Percentiles rank a stretch among this genome's conserved stretches.
These are phyloP conservation scores for Idris sp. DNA, from an alignment of 1,140 invertebrate genomes.

Conservation along the genomic window DNA sequence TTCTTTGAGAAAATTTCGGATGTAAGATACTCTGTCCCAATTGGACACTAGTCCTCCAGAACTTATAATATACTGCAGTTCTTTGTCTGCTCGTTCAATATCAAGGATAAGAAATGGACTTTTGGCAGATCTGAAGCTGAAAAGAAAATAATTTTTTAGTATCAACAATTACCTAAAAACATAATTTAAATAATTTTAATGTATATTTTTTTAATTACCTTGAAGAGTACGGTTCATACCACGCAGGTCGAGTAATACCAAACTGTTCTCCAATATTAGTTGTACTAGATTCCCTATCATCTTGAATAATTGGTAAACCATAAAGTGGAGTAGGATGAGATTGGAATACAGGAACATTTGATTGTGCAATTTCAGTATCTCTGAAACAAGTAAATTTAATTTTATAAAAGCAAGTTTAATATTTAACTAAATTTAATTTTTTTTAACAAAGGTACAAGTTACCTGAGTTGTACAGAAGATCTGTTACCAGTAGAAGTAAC, in stretches of 20 bases:
- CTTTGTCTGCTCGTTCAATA: slow-evolving; percentile 79
- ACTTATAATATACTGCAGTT: slow-evolving; percentile 79
- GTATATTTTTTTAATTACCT: no score
- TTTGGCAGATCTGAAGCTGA: slow-evolving; percentile 77
- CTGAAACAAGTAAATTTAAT: slow-evolving; percentile 53
- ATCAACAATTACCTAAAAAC: no score
- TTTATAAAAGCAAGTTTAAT: neutral
- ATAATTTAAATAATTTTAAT: neutral
- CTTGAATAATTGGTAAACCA: slow-evolving; percentile 65
- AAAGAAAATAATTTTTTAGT: slow-evolving; percentile 5
- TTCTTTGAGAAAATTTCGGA: slow-evolving; percentile 82
- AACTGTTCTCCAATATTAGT: slow-evolving; percentile 77
- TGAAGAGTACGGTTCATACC: slow-evolving; percentile 80
- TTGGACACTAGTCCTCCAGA: slow-evolving; percentile 73
- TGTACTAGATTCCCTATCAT: slow-evolving; percentile 66
- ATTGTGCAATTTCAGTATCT: slow-evolving; percentile 68
- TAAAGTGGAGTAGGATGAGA: slow-evolving; percentile 64
- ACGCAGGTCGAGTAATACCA: slow-evolving; percentile 75
- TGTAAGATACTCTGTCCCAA: slow-evolving; percentile 78
- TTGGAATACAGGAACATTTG: slow-evolving; percentile 68
- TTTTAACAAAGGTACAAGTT: neutral
- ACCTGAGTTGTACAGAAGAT: slow-evolving; percentile 67
- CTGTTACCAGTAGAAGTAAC: slow-evolving; percentile 78
- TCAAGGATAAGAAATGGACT: slow-evolving; percentile 79
- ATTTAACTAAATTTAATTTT: slow-evolving; percentile 1